Evolutionary conservation across 2,888 invertebrate species (phyloP).

Genomic region (Gonocerus acuteangulatus): DNA sequence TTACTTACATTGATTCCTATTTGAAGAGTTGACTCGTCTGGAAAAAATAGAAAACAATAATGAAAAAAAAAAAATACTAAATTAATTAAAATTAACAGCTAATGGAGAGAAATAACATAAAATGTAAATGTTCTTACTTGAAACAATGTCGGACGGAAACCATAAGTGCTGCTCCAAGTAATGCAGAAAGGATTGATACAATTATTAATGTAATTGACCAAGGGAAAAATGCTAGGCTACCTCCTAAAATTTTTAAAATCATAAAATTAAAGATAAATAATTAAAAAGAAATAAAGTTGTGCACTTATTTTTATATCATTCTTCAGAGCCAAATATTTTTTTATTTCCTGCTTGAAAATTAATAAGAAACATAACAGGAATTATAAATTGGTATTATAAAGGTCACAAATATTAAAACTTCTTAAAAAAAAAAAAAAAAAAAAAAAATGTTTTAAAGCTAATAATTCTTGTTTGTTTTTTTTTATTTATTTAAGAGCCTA

Average conservation of each 20-base stretch:
- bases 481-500: no score
- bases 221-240: conserved; percentile 44
- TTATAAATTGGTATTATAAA: no score
- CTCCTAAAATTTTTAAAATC: no score
- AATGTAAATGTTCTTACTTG: conserved; percentile 46
- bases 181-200: conserved; percentile 61
- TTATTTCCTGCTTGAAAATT: not conserved
- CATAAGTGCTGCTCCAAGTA: conserved; percentile 64
- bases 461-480: no score
- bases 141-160: conserved; percentile 60
- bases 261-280: conserved; percentile 3
- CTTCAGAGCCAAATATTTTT: not conserved
- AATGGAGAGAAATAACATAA: not conserved
- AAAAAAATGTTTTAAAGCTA: no score
- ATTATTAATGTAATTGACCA: conserved; percentile 63
- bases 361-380: not conserved
- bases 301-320: not conserved
- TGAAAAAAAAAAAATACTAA: no score
- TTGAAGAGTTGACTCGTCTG: conserved; percentile 32
- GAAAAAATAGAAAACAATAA: conserved; percentile 21
- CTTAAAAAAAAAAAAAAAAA: no score
- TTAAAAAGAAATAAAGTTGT: not conserved
- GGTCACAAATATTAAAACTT: no score
- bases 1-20: conserved; percentile 8
- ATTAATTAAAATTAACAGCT: conserved; percentile 12